Percentiles rank a stretch among this genome's conserved stretches.
These are phyloP conservation scores for Amitus sp. DNA, from an alignment of 2,888 invertebrate species.

Conservation along the genomic window DNA sequence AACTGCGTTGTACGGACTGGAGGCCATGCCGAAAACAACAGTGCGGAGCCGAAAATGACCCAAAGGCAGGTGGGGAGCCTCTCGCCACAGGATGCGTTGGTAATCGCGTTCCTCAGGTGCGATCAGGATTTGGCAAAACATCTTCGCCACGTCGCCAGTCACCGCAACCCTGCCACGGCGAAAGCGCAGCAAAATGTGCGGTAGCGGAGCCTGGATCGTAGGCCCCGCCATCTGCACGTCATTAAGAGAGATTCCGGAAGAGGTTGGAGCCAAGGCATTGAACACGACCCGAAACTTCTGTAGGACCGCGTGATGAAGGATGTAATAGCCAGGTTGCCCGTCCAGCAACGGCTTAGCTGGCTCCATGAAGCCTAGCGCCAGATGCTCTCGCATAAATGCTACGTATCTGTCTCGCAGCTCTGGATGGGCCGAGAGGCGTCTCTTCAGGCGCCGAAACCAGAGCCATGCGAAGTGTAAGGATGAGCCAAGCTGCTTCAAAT, in stretches of 20 bases:
- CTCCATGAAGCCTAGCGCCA: conserved; percentile 7
- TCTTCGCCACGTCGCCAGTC: not conserved
- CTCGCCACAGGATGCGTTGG: conserved; percentile 49
- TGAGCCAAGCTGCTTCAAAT: not conserved
- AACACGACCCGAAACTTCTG: conserved; percentile 11
- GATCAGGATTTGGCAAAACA: not conserved
- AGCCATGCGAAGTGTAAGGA: not conserved
- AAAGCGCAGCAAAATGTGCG: not conserved
- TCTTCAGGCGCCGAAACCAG: not conserved
- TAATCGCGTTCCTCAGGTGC: conserved; percentile 13
- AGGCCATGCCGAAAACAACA: conserved; percentile 2
- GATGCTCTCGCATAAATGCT: conserved; percentile 6
- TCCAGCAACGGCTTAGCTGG: too few species aligned
- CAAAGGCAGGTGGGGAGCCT: conserved; percentile 22
- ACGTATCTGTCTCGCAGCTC: not conserved
- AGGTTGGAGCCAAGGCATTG: not conserved
- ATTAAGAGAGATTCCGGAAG: conserved; percentile 1
- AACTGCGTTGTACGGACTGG: conserved; percentile 43
- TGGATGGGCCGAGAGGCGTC: not conserved
- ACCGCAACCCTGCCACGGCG: not conserved
- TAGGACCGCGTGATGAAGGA: too few species aligned
- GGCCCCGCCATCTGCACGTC: not conserved
- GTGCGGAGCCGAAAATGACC: conserved; percentile 11
- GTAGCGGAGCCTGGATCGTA: not conserved
- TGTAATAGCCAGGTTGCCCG: too few species aligned